Percentiles rank a stretch among this genome's conserved stretches.
Evolutionary conservation across 2,797 vertebrate species (phyloP).

Genomic region (Dermochelys coriacea): DNA sequence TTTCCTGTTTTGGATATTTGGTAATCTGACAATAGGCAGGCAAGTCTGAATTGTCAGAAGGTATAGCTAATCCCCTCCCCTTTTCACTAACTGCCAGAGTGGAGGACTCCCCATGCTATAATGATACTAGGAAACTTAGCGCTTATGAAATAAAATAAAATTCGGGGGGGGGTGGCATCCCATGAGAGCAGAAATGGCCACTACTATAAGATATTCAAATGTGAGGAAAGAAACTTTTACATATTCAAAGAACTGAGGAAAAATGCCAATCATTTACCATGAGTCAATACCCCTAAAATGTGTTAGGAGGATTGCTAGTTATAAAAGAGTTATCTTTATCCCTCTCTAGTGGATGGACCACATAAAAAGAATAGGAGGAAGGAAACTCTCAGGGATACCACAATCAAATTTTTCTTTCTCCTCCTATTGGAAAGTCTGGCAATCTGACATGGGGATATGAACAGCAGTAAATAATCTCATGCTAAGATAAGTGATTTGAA

Average conservation of each 20-base stretch:
- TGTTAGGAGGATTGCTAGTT: neutral
- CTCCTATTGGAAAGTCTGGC: neutral
- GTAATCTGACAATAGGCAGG: constrained; percentile 2
- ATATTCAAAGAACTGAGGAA: neutral
- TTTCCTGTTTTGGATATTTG: neutral
- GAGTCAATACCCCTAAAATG: neutral
- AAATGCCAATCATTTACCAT: neutral
- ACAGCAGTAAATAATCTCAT: neutral
- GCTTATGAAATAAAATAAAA: neutral
- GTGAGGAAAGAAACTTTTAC: neutral
- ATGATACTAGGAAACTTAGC: neutral
- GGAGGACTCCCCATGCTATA: neutral
- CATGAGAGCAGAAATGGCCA: neutral
- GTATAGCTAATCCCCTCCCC: neutral
- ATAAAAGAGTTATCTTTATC: too few species aligned
- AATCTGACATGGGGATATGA: neutral
- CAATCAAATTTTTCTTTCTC: neutral
- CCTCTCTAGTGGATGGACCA: too few species aligned
- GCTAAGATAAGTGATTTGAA: neutral
- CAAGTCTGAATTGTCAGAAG: neutral
- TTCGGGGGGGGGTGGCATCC: neutral
- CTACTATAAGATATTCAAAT: neutral
- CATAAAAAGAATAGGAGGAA: too few species aligned
- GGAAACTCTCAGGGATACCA: neutral
- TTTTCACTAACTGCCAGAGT: neutral